Evolutionary conservation across 2,113 vertebrate genomes (phyloP).

Genomic region (Corythornis madagascariensis): DNA sequence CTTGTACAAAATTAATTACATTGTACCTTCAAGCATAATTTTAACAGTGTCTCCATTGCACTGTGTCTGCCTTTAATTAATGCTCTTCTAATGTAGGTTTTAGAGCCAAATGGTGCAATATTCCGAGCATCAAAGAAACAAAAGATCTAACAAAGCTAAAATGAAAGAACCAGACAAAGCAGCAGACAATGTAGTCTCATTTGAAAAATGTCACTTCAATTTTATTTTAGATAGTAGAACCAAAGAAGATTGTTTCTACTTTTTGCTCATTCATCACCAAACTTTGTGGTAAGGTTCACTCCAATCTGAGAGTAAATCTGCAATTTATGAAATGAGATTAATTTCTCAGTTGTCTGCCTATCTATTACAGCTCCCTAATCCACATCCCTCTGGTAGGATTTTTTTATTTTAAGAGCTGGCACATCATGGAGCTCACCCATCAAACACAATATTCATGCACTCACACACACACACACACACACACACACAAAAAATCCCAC

Average conservation of each 20-base stretch:
- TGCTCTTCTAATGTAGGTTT: constrained; percentile 78
- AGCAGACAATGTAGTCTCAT: constrained; percentile 35
- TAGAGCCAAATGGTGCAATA: constrained; percentile 76
- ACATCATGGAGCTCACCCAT: neutral
- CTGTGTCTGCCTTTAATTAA: constrained; percentile 79
- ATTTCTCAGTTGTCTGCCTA: neutral
- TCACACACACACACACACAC: too few species aligned
- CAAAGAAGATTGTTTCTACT: neutral
- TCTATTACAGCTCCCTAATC: neutral
- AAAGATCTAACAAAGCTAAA: constrained; percentile 74
- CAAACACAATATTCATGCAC: neutral
- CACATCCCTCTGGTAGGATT: neutral
- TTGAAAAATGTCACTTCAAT: constrained; percentile 57
- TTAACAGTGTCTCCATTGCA: constrained; percentile 70
- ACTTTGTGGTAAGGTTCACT: neutral
- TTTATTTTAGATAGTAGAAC: constrained; percentile 5
- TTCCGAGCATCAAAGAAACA: constrained; percentile 78
- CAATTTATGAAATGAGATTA: constrained; percentile 25
- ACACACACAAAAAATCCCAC: neutral
- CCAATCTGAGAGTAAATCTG: neutral
- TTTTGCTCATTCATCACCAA: constrained; percentile 19
- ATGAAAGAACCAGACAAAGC: constrained; percentile 56
- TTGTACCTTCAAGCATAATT: constrained; percentile 80
- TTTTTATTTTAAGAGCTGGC: neutral
- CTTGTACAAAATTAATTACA: constrained; percentile 84